Evolutionary conservation across 2,888 invertebrate species (phyloP).

Genomic region (Antheraea assamensis): DNA sequence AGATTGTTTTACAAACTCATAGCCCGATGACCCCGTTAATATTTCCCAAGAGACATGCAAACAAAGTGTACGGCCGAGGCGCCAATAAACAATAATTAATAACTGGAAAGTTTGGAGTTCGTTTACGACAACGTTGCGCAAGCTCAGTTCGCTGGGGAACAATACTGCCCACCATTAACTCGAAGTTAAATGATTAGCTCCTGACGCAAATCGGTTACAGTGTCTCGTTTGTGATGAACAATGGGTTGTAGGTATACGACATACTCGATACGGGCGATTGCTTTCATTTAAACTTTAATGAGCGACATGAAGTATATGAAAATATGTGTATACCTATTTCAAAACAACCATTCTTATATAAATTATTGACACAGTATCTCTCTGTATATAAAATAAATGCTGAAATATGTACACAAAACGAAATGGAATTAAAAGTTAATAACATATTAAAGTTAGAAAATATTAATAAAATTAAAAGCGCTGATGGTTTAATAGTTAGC

Average conservation of each 20-base stretch:
- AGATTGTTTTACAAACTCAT: conserved; percentile 36
- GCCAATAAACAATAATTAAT: conserved; percentile 69
- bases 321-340: not conserved
- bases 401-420: too few relatives aligned
- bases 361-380: too few relatives aligned
- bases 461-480: too few relatives aligned
- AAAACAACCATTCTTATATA: not conserved
- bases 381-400: too few relatives aligned
- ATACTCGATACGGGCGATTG: conserved; percentile 20
- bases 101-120: conserved; percentile 61
- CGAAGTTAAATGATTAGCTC: conserved; percentile 64
- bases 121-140: conserved; percentile 22
- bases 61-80: conserved; percentile 48
- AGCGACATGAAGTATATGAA: not conserved
- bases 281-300: not conserved
- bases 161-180: conserved; percentile 57
- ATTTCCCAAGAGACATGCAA: conserved; percentile 52
- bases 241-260: conserved; percentile 40
- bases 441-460: too few relatives aligned
- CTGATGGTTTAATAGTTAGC: too few relatives aligned
- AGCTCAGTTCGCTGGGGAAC: conserved; percentile 45
- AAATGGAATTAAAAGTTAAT: too few relatives aligned
- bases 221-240: conserved; percentile 56
- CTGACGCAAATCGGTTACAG: conserved; percentile 71
- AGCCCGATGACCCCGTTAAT: conserved; percentile 37